These are phyloP conservation scores for Ailurus styani DNA, from an alignment of 2,113 vertebrate genomes.

Conservation along the genomic window DNA sequence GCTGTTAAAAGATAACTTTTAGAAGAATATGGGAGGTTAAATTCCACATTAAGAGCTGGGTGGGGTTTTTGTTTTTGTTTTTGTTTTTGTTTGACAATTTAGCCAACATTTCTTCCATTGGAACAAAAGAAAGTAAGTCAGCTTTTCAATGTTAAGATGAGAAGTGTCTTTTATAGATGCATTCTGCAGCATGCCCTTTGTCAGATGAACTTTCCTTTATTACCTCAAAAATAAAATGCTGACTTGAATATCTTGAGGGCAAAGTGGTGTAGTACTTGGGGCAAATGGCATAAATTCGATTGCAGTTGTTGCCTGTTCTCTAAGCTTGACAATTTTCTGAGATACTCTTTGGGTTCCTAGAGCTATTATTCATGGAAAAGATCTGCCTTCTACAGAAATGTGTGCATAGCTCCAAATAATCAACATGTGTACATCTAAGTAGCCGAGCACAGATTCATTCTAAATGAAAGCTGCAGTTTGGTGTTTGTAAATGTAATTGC, in stretches of 20 bases:
- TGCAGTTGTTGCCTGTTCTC: neutral
- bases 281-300: neutral
- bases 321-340: neutral
- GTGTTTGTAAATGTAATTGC: neutral
- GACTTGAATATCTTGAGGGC: neutral
- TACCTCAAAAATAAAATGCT: conserved; percentile 1
- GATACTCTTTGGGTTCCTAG: neutral
- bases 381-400: neutral
- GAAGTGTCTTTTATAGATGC: conserved; percentile 61
- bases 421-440: neutral
- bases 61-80: conserved; percentile 59
- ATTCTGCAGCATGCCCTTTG: conserved; percentile 47
- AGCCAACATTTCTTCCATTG: conserved; percentile 69
- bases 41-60: conserved; percentile 25
- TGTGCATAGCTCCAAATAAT: conserved; percentile 2
- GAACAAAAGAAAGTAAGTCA: conserved; percentile 75
- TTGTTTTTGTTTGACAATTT: conserved; percentile 64
- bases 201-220: conserved; percentile 37
- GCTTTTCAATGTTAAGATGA: conserved; percentile 67
- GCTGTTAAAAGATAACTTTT: neutral
- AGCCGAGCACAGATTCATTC: neutral
- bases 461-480: neutral
- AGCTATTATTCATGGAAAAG: conserved; percentile 16
- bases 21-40: conserved; percentile 64
- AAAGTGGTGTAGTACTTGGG: neutral